Base-by-base conservation (phyloP, 1,140 invertebrate species). In the Stegodyphus mimosarum region DNA sequence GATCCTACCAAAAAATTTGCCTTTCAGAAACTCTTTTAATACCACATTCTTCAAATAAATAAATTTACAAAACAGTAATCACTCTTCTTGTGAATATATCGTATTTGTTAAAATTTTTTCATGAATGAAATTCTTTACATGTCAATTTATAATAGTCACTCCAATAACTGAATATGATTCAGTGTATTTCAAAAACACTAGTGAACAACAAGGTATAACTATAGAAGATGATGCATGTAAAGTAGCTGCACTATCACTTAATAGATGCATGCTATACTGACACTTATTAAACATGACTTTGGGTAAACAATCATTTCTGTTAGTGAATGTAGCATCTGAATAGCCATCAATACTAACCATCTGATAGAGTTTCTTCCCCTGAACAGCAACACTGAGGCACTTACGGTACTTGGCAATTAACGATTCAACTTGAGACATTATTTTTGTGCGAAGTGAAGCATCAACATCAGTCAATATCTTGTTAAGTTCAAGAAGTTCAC, bases 381-480 rank as follows among this genome's bases (percentile, higher is more conserved):
- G 83, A 17, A 86, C 69, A 51, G 74, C 67, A 71, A 72, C 69
- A 64, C 66, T 77, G 74, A 86, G 83, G 83, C 83, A 86, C 83
- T 86, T 86, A 72, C 75, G 83, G 83, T 86, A 78, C 83, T 86
- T 86, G 66, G 83, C 75, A 73, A 86, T 73, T 48, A 86, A n/a
- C 50, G 83, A 55, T 78, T 86, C 83, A 71, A 86, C 83, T 86
- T 77, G 74, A 64, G 75, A 78, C 66, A 86, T 50, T n/a, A 86
- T 86, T 77, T 86, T 86, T 77, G 83, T 72, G 60, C 83, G 33
- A 72, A 86, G 74, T 10, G 83, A 78, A 63, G 83, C 66, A 78
- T 85, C 83, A 49, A 86, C 75, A 64, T 78, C 83, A 15, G 33
- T 78, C 83, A 86, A 53, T 53, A 78, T 52, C 75, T 77, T 72